Percentiles rank a stretch among this genome's conserved stretches.
phyloP scores from a whole-genome alignment of 2,888 invertebrate genomes.

The Diaprepes abbreviatus region DNA sequence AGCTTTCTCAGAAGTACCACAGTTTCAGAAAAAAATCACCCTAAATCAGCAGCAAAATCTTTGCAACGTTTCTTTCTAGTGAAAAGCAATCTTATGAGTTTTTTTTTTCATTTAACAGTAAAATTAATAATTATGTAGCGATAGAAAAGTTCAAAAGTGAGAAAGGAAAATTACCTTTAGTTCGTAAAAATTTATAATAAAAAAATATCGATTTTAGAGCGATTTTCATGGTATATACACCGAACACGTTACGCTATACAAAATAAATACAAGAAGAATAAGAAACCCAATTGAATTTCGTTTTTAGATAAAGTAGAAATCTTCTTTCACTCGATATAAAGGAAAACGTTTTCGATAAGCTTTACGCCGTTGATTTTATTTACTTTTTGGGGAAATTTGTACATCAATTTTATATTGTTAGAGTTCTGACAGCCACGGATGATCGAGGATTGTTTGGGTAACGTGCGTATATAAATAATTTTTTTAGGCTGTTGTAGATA shows the following conservation, averaged over 20 bases:
- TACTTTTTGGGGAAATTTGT: conserved; percentile 27
- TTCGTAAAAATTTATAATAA: no score
- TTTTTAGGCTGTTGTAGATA: background rate
- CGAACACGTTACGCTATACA: conserved; percentile 13
- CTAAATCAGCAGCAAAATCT: no score
- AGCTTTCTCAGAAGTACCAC: no score
- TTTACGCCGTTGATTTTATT: conserved; percentile 32
- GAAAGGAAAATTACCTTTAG: no score
- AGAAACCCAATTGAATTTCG: conserved; percentile 31
- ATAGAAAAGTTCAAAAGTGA: no score
- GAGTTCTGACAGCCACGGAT: conserved; percentile 23
- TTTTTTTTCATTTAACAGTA: no score
- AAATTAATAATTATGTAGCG: no score
- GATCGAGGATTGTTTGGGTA: conserved; percentile 1
- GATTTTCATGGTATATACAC: conserved; percentile 1
- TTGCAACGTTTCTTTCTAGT: no score
- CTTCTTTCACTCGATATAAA: conserved; percentile 36
- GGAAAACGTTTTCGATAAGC: conserved; percentile 41
- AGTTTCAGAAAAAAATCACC: no score
- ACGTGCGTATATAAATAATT: background rate
- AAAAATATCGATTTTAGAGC: background rate
- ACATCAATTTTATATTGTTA: conserved; percentile 20
- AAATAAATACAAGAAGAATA: conserved; percentile 31
- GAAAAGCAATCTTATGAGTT: no score
- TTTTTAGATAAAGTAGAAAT: conserved; percentile 38